Base-by-base conservation (phyloP, 2,797 vertebrate species). In the Brotula barbata region DNA sequence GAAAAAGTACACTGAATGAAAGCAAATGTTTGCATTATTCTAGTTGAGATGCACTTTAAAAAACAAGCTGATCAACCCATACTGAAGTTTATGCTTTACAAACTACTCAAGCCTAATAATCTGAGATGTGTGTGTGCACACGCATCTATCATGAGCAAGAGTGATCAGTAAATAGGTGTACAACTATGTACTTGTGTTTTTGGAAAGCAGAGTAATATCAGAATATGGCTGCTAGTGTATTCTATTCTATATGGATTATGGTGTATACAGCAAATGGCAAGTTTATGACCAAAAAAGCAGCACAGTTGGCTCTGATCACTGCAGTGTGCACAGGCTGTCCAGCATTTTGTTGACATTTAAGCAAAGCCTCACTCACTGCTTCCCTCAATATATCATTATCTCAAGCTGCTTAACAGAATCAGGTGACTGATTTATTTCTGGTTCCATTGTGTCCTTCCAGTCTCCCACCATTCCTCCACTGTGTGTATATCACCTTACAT, bases 41-140 rank as follows among this genome's bases (percentile, higher is more conserved):
- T 15, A 7, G 40, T 40, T 34, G 7, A 15, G 44, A 11, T 17
- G 5, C 22, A 55, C 13, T 46, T 33, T 3, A 62, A 68, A 22
- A 22, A 36, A 36, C 5, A 44, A 4, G 6, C 40, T 36, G 41
- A 43, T 57, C 19, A 42, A 41, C 34, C 20, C 9, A 42, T 16
- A 36, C 15, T 13, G 2, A 37, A 43, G 50, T 17, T 22, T 15
- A 63, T 3, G 6, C 51, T 62, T 42, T 19, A 23, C 23, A 65
- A 59, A 37, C 48, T n/a, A 58, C 23, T 63, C 0, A 19, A 55
- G 2, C 45, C 25, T 51, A 71, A 69, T 57, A 23, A 52, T 63
- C 11, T 63, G 17, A 57, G 11, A 64, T 43, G n/a, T n/a, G n/a
- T n/a, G n/a, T n/a, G n/a, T 51, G 40, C n/a, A 15, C 41, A 16